phyloP scores from a whole-genome alignment of 2,888 invertebrate genomes.

The Eretmocerus hayati region DNA sequence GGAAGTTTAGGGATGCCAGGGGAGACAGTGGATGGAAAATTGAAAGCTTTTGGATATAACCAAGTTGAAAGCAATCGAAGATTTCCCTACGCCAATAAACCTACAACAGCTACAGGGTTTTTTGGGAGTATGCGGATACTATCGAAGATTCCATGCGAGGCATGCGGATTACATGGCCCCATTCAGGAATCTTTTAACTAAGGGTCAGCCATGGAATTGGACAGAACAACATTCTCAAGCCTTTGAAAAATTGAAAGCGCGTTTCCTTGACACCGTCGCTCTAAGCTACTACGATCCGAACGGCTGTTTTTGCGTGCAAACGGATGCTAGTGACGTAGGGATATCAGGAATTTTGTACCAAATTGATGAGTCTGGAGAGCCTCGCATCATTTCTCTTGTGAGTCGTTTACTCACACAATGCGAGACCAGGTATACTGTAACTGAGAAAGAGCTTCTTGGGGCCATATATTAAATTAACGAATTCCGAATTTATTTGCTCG shows the following conservation, averaged over 20 bases:
- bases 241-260: constrained; percentile 9
- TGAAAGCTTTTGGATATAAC: too few relatives aligned
- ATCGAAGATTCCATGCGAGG: constrained; percentile 7
- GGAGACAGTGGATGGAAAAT: too few relatives aligned
- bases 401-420: constrained; percentile 22
- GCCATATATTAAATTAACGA: constrained; percentile 26
- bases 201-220: constrained; percentile 9
- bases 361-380: constrained; percentile 10
- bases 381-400: constrained; percentile 23
- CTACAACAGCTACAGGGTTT: constrained; percentile 25
- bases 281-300: constrained; percentile 4
- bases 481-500: constrained; percentile 29
- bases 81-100: constrained; percentile 25
- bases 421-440: constrained; percentile 25
- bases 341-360: constrained; percentile 26
- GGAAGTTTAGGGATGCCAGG: too few relatives aligned
- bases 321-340: constrained; percentile 15
- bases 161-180: constrained; percentile 5
- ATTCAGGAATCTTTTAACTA: constrained; percentile 8
- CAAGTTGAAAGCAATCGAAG: constrained; percentile 20
- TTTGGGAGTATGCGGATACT: constrained; percentile 15
- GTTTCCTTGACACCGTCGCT: constrained; percentile 10
- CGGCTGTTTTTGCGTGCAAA: constrained; percentile 12
- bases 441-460: constrained; percentile 29
- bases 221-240: constrained; percentile 5